A percentile compares a stretch with the other conserved stretches of the same genome.
Evolutionary conservation across 2,113 vertebrate species (phyloP).

Genomic region (Ardeotis arabs): DNA sequence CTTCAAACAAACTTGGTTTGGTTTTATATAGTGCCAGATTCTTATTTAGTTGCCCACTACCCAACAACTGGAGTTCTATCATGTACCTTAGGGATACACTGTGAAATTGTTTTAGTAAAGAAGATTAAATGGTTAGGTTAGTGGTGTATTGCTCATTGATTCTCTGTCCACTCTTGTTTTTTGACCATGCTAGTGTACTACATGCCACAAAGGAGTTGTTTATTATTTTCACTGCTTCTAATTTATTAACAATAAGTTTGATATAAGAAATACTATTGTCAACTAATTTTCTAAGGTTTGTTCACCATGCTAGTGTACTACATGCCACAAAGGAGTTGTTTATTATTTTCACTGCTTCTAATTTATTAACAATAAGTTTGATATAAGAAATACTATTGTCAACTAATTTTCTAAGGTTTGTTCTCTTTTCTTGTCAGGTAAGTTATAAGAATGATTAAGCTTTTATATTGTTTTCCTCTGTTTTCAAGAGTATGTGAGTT

Average conservation of each 20-base stretch:
- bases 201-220: background rate
- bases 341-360: background rate
- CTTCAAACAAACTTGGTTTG: too few species aligned
- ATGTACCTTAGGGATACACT: background rate
- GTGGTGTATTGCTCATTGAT: background rate
- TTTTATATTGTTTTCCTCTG: background rate
- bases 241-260: background rate
- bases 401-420: background rate
- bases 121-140: background rate
- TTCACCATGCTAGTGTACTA: accelerated
- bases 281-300: background rate
- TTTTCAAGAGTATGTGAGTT: background rate
- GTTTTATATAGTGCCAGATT: background rate
- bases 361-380: background rate
- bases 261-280: background rate
- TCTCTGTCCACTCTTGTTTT: background rate
- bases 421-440: background rate
- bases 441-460: background rate
- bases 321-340: background rate
- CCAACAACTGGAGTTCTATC: background rate
- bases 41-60: background rate
- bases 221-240: background rate
- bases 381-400: background rate
- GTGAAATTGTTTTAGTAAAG: background rate
- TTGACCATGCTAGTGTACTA: background rate